These are phyloP conservation scores for Nymphalis c-album DNA, from an alignment of 2,888 invertebrate species.

Conservation along the genomic window DNA sequence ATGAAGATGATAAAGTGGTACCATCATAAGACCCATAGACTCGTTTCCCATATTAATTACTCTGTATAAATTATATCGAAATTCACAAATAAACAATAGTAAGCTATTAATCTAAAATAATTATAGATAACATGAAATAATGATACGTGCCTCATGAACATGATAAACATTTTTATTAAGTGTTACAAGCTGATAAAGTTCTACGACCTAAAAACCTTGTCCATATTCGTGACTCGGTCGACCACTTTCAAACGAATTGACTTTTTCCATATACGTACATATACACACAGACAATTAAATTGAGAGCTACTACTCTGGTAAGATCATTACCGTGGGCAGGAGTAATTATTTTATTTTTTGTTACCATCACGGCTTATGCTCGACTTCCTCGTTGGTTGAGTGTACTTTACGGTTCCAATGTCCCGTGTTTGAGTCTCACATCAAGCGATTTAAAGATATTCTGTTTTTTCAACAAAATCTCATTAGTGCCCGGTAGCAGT, in stretches of 20 bases:
- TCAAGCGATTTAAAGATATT: too few species aligned
- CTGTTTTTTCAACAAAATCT: too few species aligned
- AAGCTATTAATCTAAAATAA: background rate
- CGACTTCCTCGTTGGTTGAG: too few species aligned
- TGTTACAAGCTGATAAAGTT: conserved; percentile 13
- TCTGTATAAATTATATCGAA: too few species aligned
- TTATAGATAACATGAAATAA: conserved; percentile 3
- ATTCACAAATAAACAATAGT: background rate
- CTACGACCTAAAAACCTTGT: conserved; percentile 22
- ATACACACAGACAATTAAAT: background rate
- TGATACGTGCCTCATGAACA: background rate
- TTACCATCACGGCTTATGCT: too few species aligned
- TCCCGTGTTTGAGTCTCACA: too few species aligned
- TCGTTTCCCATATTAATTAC: too few species aligned
- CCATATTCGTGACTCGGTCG: conserved; percentile 17
- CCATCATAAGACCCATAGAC: too few species aligned
- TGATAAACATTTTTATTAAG: conserved; percentile 5
- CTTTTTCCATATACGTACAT: background rate
- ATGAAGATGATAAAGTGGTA: too few species aligned
- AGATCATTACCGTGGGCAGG: background rate
- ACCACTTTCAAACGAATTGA: conserved; percentile 26
- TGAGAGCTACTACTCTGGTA: background rate
- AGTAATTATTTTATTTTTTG: too few species aligned
- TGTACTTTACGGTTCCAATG: too few species aligned
- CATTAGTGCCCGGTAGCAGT: too few species aligned